phyloP scores from a whole-genome alignment of 2,888 invertebrate species.

The Petrolisthes cinctipes region DNA sequence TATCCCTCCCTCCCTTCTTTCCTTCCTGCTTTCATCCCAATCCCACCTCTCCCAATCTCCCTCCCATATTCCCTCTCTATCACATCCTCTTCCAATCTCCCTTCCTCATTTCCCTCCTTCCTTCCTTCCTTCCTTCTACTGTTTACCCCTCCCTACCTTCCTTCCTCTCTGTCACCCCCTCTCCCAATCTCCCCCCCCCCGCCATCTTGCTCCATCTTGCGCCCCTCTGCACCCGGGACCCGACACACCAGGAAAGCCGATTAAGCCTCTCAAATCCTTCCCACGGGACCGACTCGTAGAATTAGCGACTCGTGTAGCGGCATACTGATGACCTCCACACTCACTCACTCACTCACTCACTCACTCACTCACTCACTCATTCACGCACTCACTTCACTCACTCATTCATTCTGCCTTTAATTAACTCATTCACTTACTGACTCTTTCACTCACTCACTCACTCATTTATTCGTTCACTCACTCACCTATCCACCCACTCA shows the following conservation, averaged over 20 bases:
- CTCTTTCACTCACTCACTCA: neutral
- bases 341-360: neutral
- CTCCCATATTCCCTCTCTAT: neutral
- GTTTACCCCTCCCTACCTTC: neutral
- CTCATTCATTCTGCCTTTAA: neutral
- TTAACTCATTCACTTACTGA: neutral
- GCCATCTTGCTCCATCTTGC: neutral
- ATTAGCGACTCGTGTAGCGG: slow-evolving; percentile 21
- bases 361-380: neutral
- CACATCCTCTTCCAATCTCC: neutral
- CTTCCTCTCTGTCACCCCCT: neutral
- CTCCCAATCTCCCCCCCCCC: slow-evolving; percentile 3
- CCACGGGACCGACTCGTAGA: slow-evolving; percentile 38
- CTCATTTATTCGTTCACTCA: neutral
- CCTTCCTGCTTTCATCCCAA: neutral
- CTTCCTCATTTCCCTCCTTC: neutral
- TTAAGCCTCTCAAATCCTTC: slow-evolving; percentile 34
- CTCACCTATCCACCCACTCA: neutral
- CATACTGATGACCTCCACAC: slow-evolving; percentile 30
- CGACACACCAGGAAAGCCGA: slow-evolving; percentile 30
- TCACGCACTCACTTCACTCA: neutral
- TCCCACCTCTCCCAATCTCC: neutral
- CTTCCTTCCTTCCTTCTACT: neutral
- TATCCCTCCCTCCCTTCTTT: neutral
- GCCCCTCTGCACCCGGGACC: neutral